phyloP scores from a whole-genome alignment of 1,140 invertebrate genomes.

The Penaeus japonicus region DNA sequence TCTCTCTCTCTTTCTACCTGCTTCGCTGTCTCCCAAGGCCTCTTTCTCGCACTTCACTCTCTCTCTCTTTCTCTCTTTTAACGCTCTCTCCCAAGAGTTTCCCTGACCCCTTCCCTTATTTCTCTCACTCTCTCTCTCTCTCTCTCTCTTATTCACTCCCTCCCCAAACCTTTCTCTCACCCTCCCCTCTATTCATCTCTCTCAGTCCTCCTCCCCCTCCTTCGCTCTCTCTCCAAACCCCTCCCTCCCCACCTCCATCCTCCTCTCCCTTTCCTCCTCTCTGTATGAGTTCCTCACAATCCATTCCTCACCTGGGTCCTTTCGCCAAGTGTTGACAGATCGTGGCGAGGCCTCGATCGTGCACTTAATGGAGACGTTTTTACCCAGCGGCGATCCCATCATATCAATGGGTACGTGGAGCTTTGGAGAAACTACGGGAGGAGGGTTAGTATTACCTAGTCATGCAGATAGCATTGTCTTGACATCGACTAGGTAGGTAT shows the following conservation, averaged over 20 bases:
- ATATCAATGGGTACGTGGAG: slow-evolving; percentile 65
- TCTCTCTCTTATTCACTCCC: too few species aligned
- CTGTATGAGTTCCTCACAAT: background rate
- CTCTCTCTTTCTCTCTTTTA: background rate
- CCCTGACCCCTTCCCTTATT: background rate
- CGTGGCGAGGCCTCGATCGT: slow-evolving; percentile 65
- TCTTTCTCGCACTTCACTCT: background rate
- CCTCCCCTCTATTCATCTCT: background rate
- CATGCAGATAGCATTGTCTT: too few species aligned
- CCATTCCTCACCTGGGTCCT: slow-evolving; percentile 60
- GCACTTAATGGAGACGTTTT: slow-evolving; percentile 65
- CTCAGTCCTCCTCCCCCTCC: background rate
- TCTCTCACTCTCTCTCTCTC: background rate
- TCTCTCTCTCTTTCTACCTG: background rate
- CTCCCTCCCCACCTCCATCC: background rate
- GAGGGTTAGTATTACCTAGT: too few species aligned
- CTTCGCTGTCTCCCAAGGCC: background rate
- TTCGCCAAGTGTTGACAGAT: slow-evolving; percentile 65
- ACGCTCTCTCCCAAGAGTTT: background rate
- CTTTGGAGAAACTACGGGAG: slow-evolving; percentile 60
- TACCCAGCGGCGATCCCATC: slow-evolving; percentile 63
- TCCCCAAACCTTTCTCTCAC: background rate
- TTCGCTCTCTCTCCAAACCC: background rate
- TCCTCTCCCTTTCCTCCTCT: background rate
- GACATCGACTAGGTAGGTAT: too few species aligned